Conservation (phyloP, 2,888 invertebrate genomes). For the Syrista parreyssii region DNA sequence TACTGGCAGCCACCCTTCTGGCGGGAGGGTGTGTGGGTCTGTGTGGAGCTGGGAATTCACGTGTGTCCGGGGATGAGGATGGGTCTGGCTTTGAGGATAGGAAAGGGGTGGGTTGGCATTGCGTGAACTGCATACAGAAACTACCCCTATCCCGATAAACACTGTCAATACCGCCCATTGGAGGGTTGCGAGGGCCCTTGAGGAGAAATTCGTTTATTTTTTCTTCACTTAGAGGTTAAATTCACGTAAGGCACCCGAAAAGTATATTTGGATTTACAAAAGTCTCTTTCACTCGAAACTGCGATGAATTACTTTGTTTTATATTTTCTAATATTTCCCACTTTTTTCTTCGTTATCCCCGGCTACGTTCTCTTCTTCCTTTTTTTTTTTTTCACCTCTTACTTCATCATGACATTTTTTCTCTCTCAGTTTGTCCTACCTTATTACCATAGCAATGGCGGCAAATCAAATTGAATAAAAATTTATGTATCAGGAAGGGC, state of each 20-base stretch:
- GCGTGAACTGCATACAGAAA: slow-evolving; percentile 51
- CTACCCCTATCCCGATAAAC: slow-evolving; percentile 45
- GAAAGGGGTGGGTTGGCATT: slow-evolving; percentile 29
- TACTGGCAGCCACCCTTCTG: slow-evolving; percentile 15
- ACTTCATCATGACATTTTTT: not conserved
- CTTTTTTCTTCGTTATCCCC: slow-evolving; percentile 21
- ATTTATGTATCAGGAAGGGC: slow-evolving; percentile 59
- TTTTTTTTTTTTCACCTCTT: slow-evolving; percentile 16
- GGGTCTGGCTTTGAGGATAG: slow-evolving; percentile 15
- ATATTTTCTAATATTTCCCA: not conserved
- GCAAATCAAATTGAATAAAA: slow-evolving; percentile 61
- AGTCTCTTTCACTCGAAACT: slow-evolving; percentile 14
- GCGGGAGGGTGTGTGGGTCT: slow-evolving; percentile 4
- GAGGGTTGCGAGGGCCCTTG: not conserved
- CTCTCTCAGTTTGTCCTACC: not conserved
- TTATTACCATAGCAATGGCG: slow-evolving; percentile 55
- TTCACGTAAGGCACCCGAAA: not conserved
- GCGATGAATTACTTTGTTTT: not conserved
- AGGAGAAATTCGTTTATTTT: not conserved
- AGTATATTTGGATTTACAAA: not conserved
- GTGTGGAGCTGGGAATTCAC: not conserved
- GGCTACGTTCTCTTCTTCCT: slow-evolving; percentile 9
- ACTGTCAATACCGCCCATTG: slow-evolving; percentile 39
- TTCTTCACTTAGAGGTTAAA: not conserved
- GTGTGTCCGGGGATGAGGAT: slow-evolving; percentile 15